These are phyloP conservation scores for Galerucella nymphaeae DNA, from an alignment of 2,888 invertebrate genomes.

Conservation along the genomic window DNA sequence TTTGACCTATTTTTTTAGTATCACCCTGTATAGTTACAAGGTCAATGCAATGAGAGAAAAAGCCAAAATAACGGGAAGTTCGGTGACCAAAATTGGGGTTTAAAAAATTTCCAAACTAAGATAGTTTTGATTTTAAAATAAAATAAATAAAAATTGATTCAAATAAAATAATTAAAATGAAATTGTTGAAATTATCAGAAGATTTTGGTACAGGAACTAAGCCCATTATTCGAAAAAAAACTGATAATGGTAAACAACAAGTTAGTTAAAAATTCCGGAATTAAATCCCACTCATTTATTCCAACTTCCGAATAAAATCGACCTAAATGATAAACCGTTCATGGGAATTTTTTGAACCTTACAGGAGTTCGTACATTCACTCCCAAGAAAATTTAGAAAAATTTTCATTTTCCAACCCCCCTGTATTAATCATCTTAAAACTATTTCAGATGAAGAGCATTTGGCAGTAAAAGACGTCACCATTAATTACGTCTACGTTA, in stretches of 20 bases:
- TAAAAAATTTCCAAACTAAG: no score
- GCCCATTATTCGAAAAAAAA: background rate
- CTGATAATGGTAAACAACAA: background rate
- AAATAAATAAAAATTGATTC: no score
- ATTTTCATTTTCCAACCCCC: no score
- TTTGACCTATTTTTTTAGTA: no score
- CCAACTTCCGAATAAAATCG: background rate
- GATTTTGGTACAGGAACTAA: background rate
- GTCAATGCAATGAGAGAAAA: no score
- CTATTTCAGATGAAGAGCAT: conserved; percentile 62
- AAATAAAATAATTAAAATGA: background rate
- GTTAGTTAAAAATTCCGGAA: background rate
- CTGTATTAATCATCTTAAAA: no score
- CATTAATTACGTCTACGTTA: conserved; percentile 50
- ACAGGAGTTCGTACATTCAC: no score
- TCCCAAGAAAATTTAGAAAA: no score
- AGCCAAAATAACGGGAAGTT: no score
- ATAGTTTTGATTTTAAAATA: no score
- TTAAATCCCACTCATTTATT: background rate
- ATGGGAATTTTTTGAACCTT: background rate
- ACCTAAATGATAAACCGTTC: background rate
- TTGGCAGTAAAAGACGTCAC: conserved; percentile 62
- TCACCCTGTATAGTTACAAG: no score
- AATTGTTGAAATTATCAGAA: background rate
- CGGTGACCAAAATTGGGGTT: no score